A percentile compares a stretch with the other conserved stretches of the same genome.
phyloP scores from a whole-genome alignment of 2,888 invertebrate genomes.

The Allacma fusca region DNA sequence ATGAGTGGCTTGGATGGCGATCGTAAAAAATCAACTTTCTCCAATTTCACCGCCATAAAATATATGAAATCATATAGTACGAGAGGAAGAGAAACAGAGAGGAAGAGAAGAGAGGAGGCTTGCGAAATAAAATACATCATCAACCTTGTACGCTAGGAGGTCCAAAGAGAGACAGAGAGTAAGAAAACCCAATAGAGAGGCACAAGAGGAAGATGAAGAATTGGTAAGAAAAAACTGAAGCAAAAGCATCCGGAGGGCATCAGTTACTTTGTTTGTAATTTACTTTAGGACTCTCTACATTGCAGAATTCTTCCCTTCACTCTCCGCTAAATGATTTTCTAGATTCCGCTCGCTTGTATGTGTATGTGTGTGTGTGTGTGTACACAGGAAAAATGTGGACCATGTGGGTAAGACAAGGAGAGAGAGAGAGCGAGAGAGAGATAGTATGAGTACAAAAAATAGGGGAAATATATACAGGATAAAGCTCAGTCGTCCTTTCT shows the following conservation, averaged over 20 bases:
- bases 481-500: neutral
- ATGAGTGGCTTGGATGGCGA: too few species aligned
- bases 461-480: neutral
- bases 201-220: neutral
- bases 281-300: constrained; percentile 38
- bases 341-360: too few species aligned
- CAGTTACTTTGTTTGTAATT: constrained; percentile 46
- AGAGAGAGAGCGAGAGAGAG: neutral
- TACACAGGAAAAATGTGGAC: constrained; percentile 14
- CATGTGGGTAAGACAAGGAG: neutral
- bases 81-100: neutral
- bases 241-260: constrained; percentile 40
- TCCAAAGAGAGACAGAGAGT: neutral
- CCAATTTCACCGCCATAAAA: too few species aligned
- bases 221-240: constrained; percentile 21
- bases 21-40: too few species aligned
- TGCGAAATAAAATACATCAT: neutral
- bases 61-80: neutral
- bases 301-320: constrained; percentile 17
- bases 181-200: neutral
- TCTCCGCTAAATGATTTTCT: constrained; percentile 37
- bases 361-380: too few species aligned
- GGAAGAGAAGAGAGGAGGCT: neutral
- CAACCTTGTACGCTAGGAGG: neutral
- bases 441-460: neutral